Conservation (phyloP, 2,797 vertebrate species). For the Peromyscus melanophrys region DNA sequence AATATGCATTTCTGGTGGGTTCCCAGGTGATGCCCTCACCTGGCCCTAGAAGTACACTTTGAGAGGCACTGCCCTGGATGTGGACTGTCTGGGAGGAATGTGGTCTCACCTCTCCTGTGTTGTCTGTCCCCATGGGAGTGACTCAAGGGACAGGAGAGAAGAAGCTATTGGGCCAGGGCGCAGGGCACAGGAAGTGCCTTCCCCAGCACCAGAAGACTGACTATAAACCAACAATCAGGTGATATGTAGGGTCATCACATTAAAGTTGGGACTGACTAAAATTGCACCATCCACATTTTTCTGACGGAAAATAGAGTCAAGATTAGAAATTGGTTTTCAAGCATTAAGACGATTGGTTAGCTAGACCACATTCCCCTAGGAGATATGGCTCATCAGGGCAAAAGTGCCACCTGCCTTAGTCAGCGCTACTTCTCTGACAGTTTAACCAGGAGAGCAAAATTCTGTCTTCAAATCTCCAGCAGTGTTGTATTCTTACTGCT, state of each 20-base stretch:
- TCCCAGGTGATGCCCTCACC: neutral
- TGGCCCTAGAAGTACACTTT: neutral
- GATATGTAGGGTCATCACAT: neutral
- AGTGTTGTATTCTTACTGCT: neutral
- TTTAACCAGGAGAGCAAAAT: constrained; percentile 50
- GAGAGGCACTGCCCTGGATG: neutral
- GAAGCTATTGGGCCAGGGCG: neutral
- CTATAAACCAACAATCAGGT: neutral
- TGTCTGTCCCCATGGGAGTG: neutral
- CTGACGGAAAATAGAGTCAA: neutral
- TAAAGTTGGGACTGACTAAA: neutral
- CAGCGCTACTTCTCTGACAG: constrained; percentile 21
- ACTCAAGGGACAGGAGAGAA: neutral
- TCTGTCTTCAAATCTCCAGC: neutral
- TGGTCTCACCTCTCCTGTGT: neutral
- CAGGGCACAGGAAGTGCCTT: neutral
- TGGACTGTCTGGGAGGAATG: neutral
- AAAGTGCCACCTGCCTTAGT: neutral
- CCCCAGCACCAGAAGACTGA: neutral
- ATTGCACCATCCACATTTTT: neutral
- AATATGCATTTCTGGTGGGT: neutral
- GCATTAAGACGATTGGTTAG: neutral
- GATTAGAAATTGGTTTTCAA: neutral
- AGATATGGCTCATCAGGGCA: neutral
- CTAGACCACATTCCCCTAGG: neutral